phyloP scores from a whole-genome alignment of 2,888 invertebrate species.

The Parapristionchus giblindavisi region DNA sequence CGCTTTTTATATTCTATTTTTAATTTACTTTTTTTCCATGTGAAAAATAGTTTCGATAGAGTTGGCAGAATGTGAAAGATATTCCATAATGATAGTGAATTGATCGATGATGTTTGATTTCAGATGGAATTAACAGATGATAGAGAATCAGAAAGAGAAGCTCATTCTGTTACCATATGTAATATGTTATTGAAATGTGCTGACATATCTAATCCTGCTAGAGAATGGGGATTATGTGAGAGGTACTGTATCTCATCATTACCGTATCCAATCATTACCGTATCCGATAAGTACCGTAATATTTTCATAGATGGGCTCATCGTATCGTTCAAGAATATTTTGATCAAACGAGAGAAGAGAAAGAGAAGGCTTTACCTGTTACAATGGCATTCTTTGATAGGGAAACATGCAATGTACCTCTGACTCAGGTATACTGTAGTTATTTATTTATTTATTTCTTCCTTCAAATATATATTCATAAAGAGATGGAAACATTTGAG shows the following conservation, averaged over 20 bases:
- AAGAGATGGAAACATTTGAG: no score
- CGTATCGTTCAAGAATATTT: slow-evolving; percentile 79
- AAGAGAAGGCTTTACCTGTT: slow-evolving; percentile 85
- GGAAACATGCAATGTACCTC: slow-evolving; percentile 91
- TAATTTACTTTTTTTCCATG: neutral
- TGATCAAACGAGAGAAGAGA: slow-evolving; percentile 92
- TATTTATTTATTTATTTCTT: neutral
- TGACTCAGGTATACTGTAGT: slow-evolving; percentile 78
- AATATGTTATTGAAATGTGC: slow-evolving; percentile 89
- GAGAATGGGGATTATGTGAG: slow-evolving; percentile 80
- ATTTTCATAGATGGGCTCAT: slow-evolving; percentile 83
- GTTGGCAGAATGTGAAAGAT: neutral
- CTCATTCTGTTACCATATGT: slow-evolving; percentile 66
- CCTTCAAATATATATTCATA: neutral
- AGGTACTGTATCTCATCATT: neutral
- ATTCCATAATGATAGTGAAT: neutral
- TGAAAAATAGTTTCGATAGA: slow-evolving; percentile 7
- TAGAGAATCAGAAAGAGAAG: slow-evolving; percentile 61
- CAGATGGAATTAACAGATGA: slow-evolving; percentile 44
- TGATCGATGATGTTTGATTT: neutral
- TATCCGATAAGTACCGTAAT: neutral
- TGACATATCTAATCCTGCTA: slow-evolving; percentile 94
- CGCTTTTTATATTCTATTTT: no score
- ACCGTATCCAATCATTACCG: neutral
- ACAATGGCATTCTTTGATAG: slow-evolving; percentile 99